A percentile compares a stretch with the other conserved stretches of the same genome.
Conservation (phyloP, 2,113 vertebrate genomes). For the Conger conger region DNA sequence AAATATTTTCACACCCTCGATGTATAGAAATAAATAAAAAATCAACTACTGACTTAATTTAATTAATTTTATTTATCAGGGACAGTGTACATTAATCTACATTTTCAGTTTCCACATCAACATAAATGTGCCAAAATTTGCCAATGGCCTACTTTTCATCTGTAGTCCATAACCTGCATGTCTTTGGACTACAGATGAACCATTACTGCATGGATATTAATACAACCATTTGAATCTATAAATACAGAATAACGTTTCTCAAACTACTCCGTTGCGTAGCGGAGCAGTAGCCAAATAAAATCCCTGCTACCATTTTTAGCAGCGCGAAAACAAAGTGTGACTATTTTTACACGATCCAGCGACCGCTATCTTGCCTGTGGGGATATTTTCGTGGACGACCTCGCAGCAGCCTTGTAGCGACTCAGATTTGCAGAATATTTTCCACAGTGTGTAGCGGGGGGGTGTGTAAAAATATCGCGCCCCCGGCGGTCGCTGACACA, state of each 20-base stretch:
- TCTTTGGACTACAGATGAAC: conserved; percentile 22
- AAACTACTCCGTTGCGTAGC: conserved; percentile 47
- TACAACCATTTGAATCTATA: conserved; percentile 49
- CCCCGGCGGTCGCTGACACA: conserved; percentile 43
- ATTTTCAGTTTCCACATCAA: too few relatives aligned
- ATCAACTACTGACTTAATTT: conserved; percentile 34
- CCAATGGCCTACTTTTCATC: too few relatives aligned
- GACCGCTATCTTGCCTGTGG: conserved; percentile 46
- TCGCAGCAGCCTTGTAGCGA: conserved; percentile 39
- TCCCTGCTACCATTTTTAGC: conserved; percentile 57
- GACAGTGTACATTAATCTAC: too few relatives aligned
- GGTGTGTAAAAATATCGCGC: conserved; percentile 45
- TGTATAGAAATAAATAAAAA: conserved; percentile 33
- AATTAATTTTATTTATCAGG: too few relatives aligned
- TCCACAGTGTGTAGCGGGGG: conserved; percentile 49
- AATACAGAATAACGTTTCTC: conserved; percentile 62
- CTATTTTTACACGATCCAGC: conserved; percentile 55
- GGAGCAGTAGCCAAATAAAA: conserved; percentile 55
- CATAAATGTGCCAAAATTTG: too few relatives aligned
- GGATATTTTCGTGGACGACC: conserved; percentile 51
- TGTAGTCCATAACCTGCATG: too few relatives aligned
- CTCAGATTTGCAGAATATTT: conserved; percentile 54
- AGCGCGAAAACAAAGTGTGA: conserved; percentile 42
- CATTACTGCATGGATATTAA: conserved; percentile 43
- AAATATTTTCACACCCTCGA: conserved; percentile 14